Evolutionary conservation across 2,797 vertebrate genomes (phyloP), one percentile per base, ranked within the genome.

Genomic region (Heteromormyrus szaboi): DNA sequence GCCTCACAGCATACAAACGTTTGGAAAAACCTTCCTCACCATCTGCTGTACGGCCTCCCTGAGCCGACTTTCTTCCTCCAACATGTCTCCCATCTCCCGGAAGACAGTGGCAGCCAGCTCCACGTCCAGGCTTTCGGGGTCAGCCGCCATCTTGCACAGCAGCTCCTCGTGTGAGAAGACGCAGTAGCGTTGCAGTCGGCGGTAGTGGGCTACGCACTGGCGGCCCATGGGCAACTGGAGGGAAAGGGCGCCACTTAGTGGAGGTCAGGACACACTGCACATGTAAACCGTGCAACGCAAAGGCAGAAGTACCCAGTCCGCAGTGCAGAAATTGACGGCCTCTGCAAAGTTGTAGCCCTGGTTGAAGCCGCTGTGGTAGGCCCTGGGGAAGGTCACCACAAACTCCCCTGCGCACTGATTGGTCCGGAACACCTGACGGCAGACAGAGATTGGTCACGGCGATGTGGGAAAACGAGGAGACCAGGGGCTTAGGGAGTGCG

Each of bases 321-420:
- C 98, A 19, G 99, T 99, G 94, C 99, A 99, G 96, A 99, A 99
- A 94, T 99, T 99, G 85, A 99, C 99, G 9, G 99, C 99, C 94
- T 99, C 99, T 44, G 99, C 98, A 68, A 99, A 99, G 95, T 99
- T 99, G 95, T 99, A 99, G 59, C 99, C 99, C 95, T 99, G 99
- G 94, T 99, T 99, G 95, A 99, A 99, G 93, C 99, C 98, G 56
- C 98, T 99, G 93, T 99, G 99, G 92, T 99, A 99, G 41, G 99
- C 99, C 92, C 99, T 96, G 79, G 99, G 99, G 91, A 99, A 99
- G 1, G 99, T 99, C 92, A 99, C 97, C 86, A 99, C 98, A 93
- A 99, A 99, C 93, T 99, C 99, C 0, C 99, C 99, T 19, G 99
- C 98, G 90, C 98, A 99, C 92, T 99, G 99, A 95, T 99, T 99